Conservation (phyloP, 2,797 vertebrate species). For the Gadopsis bispinosus region DNA sequence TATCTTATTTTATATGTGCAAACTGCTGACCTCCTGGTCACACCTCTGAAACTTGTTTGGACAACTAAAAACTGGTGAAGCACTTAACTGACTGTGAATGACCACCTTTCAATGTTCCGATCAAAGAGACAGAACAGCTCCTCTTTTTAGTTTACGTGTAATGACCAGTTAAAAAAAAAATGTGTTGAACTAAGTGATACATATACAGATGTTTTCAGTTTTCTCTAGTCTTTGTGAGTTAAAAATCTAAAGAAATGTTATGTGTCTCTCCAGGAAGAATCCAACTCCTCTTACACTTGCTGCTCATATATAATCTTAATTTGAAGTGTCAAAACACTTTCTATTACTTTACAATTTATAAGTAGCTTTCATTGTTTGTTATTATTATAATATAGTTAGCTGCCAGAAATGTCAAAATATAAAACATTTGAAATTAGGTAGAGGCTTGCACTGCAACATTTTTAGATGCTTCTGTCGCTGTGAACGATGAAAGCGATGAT, state of each 20-base stretch:
- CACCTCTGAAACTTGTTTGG: neutral
- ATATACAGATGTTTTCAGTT: neutral
- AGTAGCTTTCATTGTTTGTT: constrained; percentile 10
- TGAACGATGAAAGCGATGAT: constrained; percentile 66
- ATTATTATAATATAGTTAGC: neutral
- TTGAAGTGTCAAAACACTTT: neutral
- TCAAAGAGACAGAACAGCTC: constrained; percentile 7
- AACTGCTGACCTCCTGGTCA: constrained; percentile 10
- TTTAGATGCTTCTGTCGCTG: constrained; percentile 8
- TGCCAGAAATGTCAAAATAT: neutral
- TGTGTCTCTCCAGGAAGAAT: neutral
- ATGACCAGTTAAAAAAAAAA: neutral
- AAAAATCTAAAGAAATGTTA: neutral
- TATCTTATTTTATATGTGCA: constrained; percentile 18
- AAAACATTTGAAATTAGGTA: constrained; percentile 2
- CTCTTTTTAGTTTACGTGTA: neutral
- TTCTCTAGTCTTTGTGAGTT: neutral
- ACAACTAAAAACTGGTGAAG: neutral
- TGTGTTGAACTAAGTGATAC: neutral
- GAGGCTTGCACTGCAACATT: neutral
- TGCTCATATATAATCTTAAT: neutral
- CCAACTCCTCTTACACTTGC: neutral
- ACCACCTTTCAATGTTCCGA: constrained; percentile 3
- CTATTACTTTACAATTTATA: neutral
- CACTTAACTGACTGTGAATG: neutral